Percentiles rank a stretch among this genome's conserved stretches.
These are phyloP conservation scores for Drosophila mojavensis DNA, from an alignment of 1,140 invertebrate genomes.

Conservation along the genomic window DNA sequence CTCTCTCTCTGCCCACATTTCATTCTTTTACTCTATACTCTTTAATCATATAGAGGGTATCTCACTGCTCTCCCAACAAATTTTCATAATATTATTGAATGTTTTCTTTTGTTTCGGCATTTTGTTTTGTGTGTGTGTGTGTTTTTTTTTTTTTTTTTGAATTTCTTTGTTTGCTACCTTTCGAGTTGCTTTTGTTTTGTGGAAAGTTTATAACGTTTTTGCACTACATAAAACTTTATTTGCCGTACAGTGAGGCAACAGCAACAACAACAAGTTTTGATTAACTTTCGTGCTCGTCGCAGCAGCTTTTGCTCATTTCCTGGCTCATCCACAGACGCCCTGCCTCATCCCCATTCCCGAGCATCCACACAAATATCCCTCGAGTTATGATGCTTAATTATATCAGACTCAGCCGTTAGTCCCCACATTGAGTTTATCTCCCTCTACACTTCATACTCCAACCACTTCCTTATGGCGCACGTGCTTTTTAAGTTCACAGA, in stretches of 20 bases:
- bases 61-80: background rate
- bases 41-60: background rate
- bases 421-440: conserved; percentile 25
- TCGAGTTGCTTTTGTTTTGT: conserved; percentile 33
- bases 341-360: background rate
- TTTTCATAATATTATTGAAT: conserved; percentile 9
- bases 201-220: conserved; percentile 59
- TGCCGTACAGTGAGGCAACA: conserved; percentile 35
- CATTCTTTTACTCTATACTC: background rate
- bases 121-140: background rate
- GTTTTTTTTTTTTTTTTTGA: too few relatives aligned
- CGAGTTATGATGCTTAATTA: conserved; percentile 70
- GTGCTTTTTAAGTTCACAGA: conserved; percentile 62
- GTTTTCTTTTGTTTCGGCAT: background rate
- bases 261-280: conserved; percentile 57
- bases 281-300: conserved; percentile 56
- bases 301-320: conserved; percentile 64
- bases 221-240: conserved; percentile 67
- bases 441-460: background rate
- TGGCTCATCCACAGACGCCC: conserved; percentile 26
- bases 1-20: too few relatives aligned
- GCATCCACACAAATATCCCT: conserved; percentile 63
- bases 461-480: conserved; percentile 36
- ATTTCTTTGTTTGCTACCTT: conserved; percentile 36
- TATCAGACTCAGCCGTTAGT: conserved; percentile 54